These are phyloP conservation scores for Aplysina aerophoba DNA, from an alignment of 37 sponge, comb jelly and placozoan species.

Conservation along the genomic window DNA sequence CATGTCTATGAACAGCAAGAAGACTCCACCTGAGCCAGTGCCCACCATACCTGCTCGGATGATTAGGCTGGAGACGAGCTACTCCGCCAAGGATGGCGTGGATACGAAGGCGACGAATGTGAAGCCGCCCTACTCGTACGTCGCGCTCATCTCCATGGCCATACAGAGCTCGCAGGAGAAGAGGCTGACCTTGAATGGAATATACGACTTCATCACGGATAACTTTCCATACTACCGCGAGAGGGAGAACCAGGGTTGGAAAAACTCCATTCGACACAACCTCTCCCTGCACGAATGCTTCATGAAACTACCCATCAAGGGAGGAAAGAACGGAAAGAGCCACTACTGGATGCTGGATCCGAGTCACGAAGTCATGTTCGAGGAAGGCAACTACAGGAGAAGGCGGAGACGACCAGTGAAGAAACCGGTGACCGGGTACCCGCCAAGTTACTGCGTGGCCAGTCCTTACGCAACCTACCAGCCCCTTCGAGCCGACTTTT, in stretches of 20 bases:
- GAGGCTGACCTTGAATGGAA: constrained; percentile 87
- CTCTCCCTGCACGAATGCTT: constrained; percentile 95
- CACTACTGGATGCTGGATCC: constrained; percentile 94
- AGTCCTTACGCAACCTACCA: background rate
- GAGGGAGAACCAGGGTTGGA: constrained; percentile 95
- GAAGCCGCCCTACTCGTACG: constrained; percentile 94
- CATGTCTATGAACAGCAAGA: constrained; percentile 75
- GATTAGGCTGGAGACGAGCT: constrained; percentile 62
- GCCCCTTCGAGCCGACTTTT: background rate
- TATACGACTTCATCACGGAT: constrained; percentile 91
- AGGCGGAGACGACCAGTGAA: constrained; percentile 84
- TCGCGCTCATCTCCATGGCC: constrained; percentile 94
- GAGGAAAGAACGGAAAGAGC: constrained; percentile 88
- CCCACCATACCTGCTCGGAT: constrained; percentile 76
- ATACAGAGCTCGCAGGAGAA: constrained; percentile 83
- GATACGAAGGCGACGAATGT: constrained; percentile 70
- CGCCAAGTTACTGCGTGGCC: background rate
- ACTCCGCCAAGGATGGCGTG: constrained; percentile 48
- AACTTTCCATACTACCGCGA: constrained; percentile 93
- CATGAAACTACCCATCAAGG: constrained; percentile 87
- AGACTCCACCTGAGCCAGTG: constrained; percentile 74
- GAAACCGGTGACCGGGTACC: constrained; percentile 17
- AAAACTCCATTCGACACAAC: constrained; percentile 95
- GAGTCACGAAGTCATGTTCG: constrained; percentile 87
- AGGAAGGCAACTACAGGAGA: constrained; percentile 88